phyloP scores from a whole-genome alignment of 2,888 invertebrate species.

The Cephus spinipes region DNA sequence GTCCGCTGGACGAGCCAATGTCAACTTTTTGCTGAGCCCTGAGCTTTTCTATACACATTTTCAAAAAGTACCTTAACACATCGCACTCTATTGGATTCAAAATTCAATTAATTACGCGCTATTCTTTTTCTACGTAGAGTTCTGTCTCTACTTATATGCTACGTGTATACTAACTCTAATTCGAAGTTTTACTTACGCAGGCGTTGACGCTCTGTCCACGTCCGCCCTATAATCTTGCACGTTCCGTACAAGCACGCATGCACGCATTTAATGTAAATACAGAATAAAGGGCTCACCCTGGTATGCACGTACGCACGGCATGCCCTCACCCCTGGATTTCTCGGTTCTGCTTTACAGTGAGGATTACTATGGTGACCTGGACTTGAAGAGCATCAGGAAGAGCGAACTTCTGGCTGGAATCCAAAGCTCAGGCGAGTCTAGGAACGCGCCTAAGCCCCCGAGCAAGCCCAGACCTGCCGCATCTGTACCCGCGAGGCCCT shows the following conservation, averaged over 20 bases:
- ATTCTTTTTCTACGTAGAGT: not conserved
- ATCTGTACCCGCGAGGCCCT: slow-evolving; percentile 57
- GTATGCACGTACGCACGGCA: slow-evolving; percentile 22
- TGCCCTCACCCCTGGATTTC: slow-evolving; percentile 52
- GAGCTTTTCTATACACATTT: not conserved
- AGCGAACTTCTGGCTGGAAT: slow-evolving; percentile 89
- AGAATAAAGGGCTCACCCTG: not conserved
- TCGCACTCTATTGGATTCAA: not conserved
- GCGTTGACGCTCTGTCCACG: not conserved
- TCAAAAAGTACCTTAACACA: not conserved
- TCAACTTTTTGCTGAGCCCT: not conserved
- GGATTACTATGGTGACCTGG: slow-evolving; percentile 96
- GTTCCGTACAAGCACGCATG: not conserved
- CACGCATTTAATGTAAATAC: not conserved
- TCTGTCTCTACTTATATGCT: not conserved
- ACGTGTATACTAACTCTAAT: not conserved
- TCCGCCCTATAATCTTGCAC: not conserved
- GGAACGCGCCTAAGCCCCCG: slow-evolving; percentile 71
- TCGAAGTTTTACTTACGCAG: not conserved
- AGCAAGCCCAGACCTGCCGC: slow-evolving; percentile 67
- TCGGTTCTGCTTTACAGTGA: slow-evolving; percentile 79
- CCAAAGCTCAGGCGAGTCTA: slow-evolving; percentile 72
- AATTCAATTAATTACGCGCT: not conserved
- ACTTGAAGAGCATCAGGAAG: slow-evolving; percentile 94
- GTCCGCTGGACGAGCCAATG: not conserved